Evolutionary conservation across 2,888 invertebrate genomes (phyloP), one percentile per base, ranked within the genome.

Genomic region (Eupithecia abbreviata): DNA sequence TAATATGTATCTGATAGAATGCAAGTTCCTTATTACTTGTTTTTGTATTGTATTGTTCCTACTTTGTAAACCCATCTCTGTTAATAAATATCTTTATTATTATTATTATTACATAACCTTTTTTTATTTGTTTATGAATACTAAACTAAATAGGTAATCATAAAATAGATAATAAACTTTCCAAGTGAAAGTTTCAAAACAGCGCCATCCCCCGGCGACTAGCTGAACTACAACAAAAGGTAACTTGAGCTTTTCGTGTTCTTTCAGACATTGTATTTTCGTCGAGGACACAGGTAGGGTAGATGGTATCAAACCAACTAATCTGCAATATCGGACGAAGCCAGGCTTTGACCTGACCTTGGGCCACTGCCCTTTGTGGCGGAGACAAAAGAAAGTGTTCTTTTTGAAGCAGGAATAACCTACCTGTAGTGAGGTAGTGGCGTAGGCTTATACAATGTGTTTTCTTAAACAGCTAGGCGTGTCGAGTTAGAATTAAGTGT

Each of bases 321-420:
- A 92, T 92, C 91, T 89, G 86, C 86, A 87, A 89, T 90, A 91
- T 90, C 88, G 85, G 85, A 62, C 62, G 30, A 62, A 82, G 86
- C 85, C 87, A 88, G 86, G 87, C 88, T 89, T 89, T 84, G 82
- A 72, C 75, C 45, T 83, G 90, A 82, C 93, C 93, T 92, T 93
- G 91, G 69, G 88, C 87, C 86, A 88, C 83, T 86, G 89, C 86
- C 90, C 89, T 90, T 91, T 91, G 89, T 89, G 81, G 78, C 77
- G 80, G 82, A 82, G 84, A 91, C 90, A 92, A 92, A 92, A 90
- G 91, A 89, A 90, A 90, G 88, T 84, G 85, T 88, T 89, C 88
- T 91, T 91, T 90, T 91, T 90, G 90, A 89, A 86, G 82, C 84
- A 85, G 76, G 80, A 81, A 81, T 79, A 80, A 41, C 62, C 78